Base-by-base conservation (phyloP, 2,113 vertebrate species). In the Merops nubicus region DNA sequence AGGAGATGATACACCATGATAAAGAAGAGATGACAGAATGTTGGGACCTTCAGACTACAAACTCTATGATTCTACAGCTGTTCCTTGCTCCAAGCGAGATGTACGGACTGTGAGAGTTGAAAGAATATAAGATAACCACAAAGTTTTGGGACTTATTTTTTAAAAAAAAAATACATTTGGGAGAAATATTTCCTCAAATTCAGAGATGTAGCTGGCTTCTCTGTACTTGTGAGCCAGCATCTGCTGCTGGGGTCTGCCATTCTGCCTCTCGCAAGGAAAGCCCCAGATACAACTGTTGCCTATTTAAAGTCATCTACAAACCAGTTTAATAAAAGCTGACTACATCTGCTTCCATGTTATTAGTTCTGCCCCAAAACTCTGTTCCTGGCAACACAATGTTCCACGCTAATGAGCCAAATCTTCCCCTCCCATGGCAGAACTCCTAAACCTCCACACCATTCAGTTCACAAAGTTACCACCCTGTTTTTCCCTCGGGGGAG, bases 321-420 rank as follows among this genome's bases (percentile, higher is more conserved):
- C 96, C 91, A 97, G 95, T 96, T 97, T 94, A 97, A 97, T 95
- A 97, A 96, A 96, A 97, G 96, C 97, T 97, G 97, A 96, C 94
- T 96, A 86, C 93, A 96, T 96, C 94, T 97, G 94, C 94, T 96
- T 97, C 97, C 93, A 97, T 73, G 91, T 90, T 96, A 96, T 97
- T 97, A 96, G 91, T 96, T 97, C 96, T 96, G 95, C 94, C 97
- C 94, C 89, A 96, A 95, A 97, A 95, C 94, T 94, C 89, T 91
- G 94, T 95, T 97, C 91, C 88, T 96, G 95, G 96, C 97, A 97
- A 96, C 95, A 96, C 93, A 96, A 96, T 92, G 93, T 95, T 96
- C 95, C 96, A 94, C 90, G 34, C 95, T 97, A 97, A 97, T 96
- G 87, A 97, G 95, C 95, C 96, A 97, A 94, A 95, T 94, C 90